A percentile compares a stretch with the other conserved stretches of the same genome.
phyloP scores from a whole-genome alignment of 2,113 vertebrate species.

The Mobula hypostoma region DNA sequence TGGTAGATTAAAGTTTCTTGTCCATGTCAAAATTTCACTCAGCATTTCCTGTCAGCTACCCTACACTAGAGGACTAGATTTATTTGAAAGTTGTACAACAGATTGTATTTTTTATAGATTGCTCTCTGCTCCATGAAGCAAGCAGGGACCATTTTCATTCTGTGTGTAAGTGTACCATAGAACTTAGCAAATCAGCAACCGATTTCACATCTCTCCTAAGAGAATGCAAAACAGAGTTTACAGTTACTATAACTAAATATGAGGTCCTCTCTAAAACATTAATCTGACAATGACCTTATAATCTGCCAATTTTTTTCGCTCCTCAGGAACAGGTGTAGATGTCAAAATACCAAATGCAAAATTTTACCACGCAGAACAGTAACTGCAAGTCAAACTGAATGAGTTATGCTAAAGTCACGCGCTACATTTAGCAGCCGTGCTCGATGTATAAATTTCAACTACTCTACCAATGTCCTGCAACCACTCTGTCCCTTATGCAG shows the following conservation, averaged over 20 bases:
- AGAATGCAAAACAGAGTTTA: too few relatives aligned
- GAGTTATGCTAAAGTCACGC: background rate
- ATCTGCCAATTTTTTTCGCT: background rate
- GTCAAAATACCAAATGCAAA: background rate
- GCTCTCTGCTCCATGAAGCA: background rate
- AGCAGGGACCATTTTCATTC: background rate
- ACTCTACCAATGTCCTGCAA: background rate
- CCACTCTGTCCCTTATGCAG: background rate
- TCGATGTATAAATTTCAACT: background rate
- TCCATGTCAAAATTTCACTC: background rate
- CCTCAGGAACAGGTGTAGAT: background rate
- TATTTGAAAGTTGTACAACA: background rate
- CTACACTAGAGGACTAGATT: background rate
- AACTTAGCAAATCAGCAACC: background rate
- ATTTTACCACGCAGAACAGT: background rate
- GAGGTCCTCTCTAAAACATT: background rate
- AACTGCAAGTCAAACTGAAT: background rate
- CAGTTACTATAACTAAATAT: too few relatives aligned
- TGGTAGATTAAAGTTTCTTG: background rate
- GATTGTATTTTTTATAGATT: background rate
- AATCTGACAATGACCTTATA: background rate
- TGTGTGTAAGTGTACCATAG: background rate
- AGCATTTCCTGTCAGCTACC: background rate
- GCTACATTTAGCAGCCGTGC: background rate
- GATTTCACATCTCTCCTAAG: background rate